phyloP scores from a whole-genome alignment of 2,113 vertebrate genomes.

The Poecile atricapillus region DNA sequence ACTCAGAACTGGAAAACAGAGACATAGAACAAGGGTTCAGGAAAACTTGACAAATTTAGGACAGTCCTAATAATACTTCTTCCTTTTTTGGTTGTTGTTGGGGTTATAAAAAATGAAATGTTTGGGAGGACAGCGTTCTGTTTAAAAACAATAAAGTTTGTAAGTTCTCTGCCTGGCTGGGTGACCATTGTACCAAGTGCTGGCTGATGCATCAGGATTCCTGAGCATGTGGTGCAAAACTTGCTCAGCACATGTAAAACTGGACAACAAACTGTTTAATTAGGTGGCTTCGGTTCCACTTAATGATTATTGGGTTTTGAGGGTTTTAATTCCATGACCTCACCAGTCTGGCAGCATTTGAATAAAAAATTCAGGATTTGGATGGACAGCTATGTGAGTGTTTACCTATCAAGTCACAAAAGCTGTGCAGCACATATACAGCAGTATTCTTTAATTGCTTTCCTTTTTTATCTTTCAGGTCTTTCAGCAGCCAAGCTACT shows the following conservation, averaged over 20 bases:
- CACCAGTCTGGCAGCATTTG: background rate
- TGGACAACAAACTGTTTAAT: background rate
- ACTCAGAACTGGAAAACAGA: background rate
- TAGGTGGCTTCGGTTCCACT: background rate
- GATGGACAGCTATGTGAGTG: background rate
- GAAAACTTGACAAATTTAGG: background rate
- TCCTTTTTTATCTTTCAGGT: conserved; percentile 73
- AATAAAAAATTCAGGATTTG: background rate
- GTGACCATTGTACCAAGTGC: background rate
- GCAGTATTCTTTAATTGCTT: background rate
- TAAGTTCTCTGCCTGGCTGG: background rate
- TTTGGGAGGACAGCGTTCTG: background rate
- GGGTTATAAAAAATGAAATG: background rate
- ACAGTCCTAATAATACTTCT: background rate
- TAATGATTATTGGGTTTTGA: background rate
- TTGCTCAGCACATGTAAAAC: background rate
- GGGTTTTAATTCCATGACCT: background rate
- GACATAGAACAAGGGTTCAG: background rate
- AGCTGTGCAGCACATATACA: background rate
- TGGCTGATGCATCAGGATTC: background rate
- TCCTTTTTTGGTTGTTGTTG: background rate
- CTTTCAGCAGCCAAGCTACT: conserved; percentile 91
- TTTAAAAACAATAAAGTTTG: background rate
- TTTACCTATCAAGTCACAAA: background rate
- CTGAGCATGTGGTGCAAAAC: background rate